These are phyloP conservation scores for Liasis olivaceus DNA, from an alignment of 2,797 vertebrate genomes.

Conservation along the genomic window DNA sequence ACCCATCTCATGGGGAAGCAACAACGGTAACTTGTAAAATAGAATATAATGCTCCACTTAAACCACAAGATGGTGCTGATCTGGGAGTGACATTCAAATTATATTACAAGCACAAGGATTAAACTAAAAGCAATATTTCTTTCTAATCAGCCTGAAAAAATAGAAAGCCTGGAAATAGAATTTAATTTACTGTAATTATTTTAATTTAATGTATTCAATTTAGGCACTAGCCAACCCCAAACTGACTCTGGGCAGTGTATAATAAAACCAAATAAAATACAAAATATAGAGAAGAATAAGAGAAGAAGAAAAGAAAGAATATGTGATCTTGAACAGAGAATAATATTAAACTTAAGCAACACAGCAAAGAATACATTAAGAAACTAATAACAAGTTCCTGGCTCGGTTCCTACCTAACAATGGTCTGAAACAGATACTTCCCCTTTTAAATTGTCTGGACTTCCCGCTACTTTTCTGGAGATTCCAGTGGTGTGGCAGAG, in stretches of 20 bases:
- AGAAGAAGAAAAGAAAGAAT: background rate
- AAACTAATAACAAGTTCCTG: background rate
- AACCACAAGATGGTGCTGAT: background rate
- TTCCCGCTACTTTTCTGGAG: background rate
- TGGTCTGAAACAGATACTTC: background rate
- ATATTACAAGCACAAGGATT: background rate
- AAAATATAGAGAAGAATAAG: background rate
- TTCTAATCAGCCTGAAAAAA: background rate
- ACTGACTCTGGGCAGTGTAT: background rate
- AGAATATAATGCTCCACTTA: background rate
- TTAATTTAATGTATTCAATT: background rate
- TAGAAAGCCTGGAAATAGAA: background rate
- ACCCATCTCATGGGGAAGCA: background rate
- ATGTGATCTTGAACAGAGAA: background rate
- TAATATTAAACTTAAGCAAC: background rate
- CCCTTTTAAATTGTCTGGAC: background rate
- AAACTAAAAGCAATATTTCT: background rate
- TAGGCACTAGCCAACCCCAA: background rate
- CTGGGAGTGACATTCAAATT: background rate
- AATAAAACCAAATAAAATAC: background rate
- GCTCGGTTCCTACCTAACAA: background rate
- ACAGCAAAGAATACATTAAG: background rate
- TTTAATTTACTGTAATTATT: background rate
- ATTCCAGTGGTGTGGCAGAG: background rate
- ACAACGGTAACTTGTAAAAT: background rate